Evolutionary conservation across 2,888 invertebrate genomes (phyloP), one percentile per base, ranked within the genome.

Genomic region (Byasa hedistus): DNA sequence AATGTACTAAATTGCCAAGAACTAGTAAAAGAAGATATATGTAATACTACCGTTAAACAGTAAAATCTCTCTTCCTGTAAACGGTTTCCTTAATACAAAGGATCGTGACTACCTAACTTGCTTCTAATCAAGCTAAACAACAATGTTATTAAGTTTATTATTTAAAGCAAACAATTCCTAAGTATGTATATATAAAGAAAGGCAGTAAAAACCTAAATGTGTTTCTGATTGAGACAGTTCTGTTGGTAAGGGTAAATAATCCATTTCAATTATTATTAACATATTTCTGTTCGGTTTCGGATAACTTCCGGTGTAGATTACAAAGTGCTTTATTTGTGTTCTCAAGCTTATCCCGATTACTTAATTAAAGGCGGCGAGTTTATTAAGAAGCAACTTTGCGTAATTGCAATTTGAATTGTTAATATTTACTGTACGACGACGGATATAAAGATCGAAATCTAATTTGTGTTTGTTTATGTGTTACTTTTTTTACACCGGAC

Each of bases 221-320:
- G n/a, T n/a, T 27, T 27, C 5, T 27, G 27, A 27, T 27, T 3
- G 27, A 27, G 15, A 12, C 39, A 39, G 39, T 22, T 54, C 21
- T 8, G 4, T 12, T 61, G 75, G 44, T 81, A 83, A 79, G 76
- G 76, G 76, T 44, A 57, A 69, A 69, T 72, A 71, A 76, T 76
- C 77, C 76, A 76, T 81, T 82, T 77, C 77, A 73, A 77, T 85
- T 81, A 85, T 84, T 84, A 86, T 84, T 81, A 83, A 81, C 82
- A 86, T 81, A 84, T 82, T 85, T 81, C 72, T 77, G 79, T 81
- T 80, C 78, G 76, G 79, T 79, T 82, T 82, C 78, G 80, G 80
- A 79, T 79, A 80, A 85, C 88, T 89, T 86, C 89, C 88, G 86
- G 85, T 70, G 78, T 83, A 86, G 86, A 87, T 87, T 85, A 84